Base-by-base conservation (phyloP, 1,140 invertebrate genomes). In the Linepithema humile region DNA sequence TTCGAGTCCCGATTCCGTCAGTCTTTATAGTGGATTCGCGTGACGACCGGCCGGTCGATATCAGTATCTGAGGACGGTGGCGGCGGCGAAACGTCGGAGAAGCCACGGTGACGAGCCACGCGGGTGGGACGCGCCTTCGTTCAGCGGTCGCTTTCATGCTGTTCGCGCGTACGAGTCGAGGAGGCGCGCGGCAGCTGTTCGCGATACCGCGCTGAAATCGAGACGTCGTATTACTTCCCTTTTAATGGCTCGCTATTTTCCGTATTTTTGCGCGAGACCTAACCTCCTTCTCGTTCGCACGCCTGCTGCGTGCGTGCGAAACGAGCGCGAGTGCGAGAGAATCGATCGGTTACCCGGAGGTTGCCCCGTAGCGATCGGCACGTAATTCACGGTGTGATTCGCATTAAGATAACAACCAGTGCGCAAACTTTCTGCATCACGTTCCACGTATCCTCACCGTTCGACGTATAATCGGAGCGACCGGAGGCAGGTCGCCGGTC, bases 281-380 rank as follows among this genome's bases (percentile, higher is more conserved):
- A 80, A 80, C 75, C 75, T 80, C 48, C 17, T 57, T 7, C 23
- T 2, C 43, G 43, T 45, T 40, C 43, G 6, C 38, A 32, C 40
- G 17, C 55, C 55, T 20, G 9, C 15, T 43, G 7, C 40, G 55
- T 75, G 29, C 43, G 59, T n/a, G 20, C 26, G 38, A n/a, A 10
- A 23, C 6, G n/a, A 35, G 29, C 29, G 29, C 32, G 57, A 60
- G 29, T 50, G 60, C 32, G 74, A 69, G 23, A 55, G 48, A 50
- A 67, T 67, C 75, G 60, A 78, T 78, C 62, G 75, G n/a, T n/a
- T n/a, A 78, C 32, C 62, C 15, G 62, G 20, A 50, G 45, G 23
- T 35, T 40, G 70, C 40, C 35, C 23, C 35, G 75, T 50, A 23
- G 4, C 32, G 48, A 80, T 29, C 35, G 75, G 43, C 26, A 55